A percentile compares a stretch with the other conserved stretches of the same genome.
These are phyloP conservation scores for Lepidotrigona ventralis DNA, from an alignment of 1,140 invertebrate genomes.

Conservation along the genomic window DNA sequence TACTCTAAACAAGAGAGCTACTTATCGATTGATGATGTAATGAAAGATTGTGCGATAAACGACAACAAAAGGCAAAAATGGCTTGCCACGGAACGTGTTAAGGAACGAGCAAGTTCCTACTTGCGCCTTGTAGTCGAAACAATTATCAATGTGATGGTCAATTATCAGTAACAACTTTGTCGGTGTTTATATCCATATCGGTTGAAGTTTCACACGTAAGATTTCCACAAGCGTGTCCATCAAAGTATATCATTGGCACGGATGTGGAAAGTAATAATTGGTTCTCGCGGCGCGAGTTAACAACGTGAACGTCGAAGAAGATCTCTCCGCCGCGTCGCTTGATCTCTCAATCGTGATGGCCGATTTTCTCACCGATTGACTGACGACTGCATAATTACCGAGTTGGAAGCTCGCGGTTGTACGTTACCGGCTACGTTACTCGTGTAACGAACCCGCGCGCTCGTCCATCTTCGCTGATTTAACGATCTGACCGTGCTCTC, in stretches of 20 bases:
- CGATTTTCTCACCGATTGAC: conserved; percentile 54
- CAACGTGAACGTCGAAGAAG: conserved; percentile 23
- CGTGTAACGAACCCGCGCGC: conserved; percentile 40
- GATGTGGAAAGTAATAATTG: neutral
- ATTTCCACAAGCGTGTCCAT: neutral
- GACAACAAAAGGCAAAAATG: too few species aligned
- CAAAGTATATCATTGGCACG: too few species aligned
- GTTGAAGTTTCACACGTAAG: neutral
- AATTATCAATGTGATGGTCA: neutral
- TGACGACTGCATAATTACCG: conserved; percentile 68
- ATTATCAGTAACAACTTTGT: too few species aligned
- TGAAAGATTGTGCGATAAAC: too few species aligned
- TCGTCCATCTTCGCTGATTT: conserved; percentile 53
- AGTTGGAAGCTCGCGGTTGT: conserved; percentile 47
- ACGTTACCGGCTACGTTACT: conserved; percentile 56
- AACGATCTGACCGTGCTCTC: conserved; percentile 21
- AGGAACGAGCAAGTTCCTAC: conserved; percentile 15
- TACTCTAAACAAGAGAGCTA: too few species aligned
- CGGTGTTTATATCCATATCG: too few species aligned
- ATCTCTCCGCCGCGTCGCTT: conserved; percentile 46
- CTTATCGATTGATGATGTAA: too few species aligned
- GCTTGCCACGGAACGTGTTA: too few species aligned
- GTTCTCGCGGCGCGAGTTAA: neutral
- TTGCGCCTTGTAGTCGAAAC: neutral
- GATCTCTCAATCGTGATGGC: conserved; percentile 69